Conservation (phyloP, 2,888 invertebrate genomes). For the Sabatieria punctata region DNA sequence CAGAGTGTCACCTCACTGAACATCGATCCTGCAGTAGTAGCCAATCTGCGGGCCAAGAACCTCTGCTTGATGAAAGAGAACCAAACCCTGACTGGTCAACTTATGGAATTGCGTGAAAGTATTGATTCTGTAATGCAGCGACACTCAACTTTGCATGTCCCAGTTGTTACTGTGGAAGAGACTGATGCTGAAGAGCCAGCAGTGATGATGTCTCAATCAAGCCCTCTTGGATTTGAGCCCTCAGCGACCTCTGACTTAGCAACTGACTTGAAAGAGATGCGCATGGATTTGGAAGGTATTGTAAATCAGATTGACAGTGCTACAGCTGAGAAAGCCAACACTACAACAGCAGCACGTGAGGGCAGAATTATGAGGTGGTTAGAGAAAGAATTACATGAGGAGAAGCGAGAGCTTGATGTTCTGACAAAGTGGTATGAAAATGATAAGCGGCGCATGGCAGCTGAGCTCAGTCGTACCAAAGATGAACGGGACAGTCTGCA, state of each 20-base stretch:
- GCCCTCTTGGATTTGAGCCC: not conserved
- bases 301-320: slow-evolving; percentile 15
- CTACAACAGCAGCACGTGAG: not conserved
- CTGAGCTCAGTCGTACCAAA: slow-evolving; percentile 11
- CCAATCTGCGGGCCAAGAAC: slow-evolving; percentile 13
- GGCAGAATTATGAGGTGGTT: slow-evolving; percentile 7
- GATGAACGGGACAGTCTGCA: not conserved
- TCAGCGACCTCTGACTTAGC: slow-evolving; percentile 7
- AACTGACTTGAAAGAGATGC: slow-evolving; percentile 14
- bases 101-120: slow-evolving; percentile 11
- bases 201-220: too few species aligned
- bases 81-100: slow-evolving; percentile 5
- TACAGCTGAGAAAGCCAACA: slow-evolving; percentile 6
- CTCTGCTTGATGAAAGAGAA: slow-evolving; percentile 8
- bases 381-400: slow-evolving; percentile 4
- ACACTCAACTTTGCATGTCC: too few species aligned
- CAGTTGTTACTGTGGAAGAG: too few species aligned
- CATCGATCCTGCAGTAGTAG: too few species aligned
- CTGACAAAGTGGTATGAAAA: slow-evolving; percentile 14
- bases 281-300: slow-evolving; percentile 19
- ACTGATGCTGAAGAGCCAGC: too few species aligned
- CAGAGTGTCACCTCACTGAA: too few species aligned
- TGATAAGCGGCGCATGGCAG: slow-evolving; percentile 15
- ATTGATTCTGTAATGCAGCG: slow-evolving; percentile 8
- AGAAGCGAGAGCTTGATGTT: slow-evolving; percentile 9